Evolutionary conservation across 2,113 vertebrate species (phyloP).

Genomic region (Megalops atlanticus): DNA sequence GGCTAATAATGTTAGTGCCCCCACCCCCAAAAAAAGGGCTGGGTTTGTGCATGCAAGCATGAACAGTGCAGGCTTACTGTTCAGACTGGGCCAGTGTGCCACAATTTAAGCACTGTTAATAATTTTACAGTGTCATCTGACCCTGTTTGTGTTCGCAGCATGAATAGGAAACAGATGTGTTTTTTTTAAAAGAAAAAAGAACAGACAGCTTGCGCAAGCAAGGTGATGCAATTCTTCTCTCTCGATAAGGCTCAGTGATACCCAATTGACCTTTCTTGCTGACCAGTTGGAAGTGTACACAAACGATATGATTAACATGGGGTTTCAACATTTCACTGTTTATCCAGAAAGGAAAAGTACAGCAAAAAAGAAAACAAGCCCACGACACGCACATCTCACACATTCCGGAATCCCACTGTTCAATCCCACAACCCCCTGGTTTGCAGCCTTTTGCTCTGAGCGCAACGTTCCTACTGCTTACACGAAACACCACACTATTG

Average conservation of each 20-base stretch:
- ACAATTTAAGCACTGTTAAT: constrained; percentile 50
- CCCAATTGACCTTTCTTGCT: background rate
- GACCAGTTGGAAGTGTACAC: constrained; percentile 13
- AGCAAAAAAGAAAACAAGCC: too few relatives aligned
- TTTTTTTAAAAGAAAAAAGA: background rate
- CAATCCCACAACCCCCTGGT: too few relatives aligned
- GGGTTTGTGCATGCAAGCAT: constrained; percentile 31
- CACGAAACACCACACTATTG: too few relatives aligned
- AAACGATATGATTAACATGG: background rate
- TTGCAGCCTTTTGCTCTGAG: too few relatives aligned
- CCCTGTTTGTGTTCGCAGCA: constrained; percentile 38
- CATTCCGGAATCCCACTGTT: too few relatives aligned
- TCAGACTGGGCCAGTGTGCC: constrained; percentile 40
- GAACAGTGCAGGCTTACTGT: constrained; percentile 28
- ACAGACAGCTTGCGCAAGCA: background rate
- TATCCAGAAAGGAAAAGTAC: background rate
- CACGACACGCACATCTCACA: too few relatives aligned
- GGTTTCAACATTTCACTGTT: background rate
- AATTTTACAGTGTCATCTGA: constrained; percentile 46
- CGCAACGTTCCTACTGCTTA: too few relatives aligned
- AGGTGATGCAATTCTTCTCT: constrained; percentile 19
- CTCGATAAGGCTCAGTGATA: background rate
- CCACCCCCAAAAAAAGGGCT: background rate
- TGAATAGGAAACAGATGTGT: constrained; percentile 36
- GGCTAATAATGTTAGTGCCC: background rate